Conservation (phyloP, 2,888 invertebrate species). For the Coelinius sp. region DNA sequence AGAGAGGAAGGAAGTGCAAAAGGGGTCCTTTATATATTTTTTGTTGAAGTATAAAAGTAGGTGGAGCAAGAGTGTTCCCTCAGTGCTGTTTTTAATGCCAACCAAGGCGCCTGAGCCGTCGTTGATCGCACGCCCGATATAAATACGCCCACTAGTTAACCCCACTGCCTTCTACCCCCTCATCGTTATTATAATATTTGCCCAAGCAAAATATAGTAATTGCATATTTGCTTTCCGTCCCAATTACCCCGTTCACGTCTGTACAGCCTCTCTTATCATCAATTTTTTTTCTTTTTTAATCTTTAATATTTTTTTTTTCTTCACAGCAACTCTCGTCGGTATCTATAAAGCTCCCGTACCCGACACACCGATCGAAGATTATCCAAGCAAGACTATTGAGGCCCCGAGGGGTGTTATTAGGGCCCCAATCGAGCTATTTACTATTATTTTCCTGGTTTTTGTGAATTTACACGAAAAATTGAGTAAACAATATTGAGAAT, state of each 20-base stretch:
- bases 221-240: constrained; percentile 62
- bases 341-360: constrained; percentile 17
- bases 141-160: constrained; percentile 53
- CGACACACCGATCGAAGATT: constrained; percentile 14
- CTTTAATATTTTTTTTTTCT: background rate
- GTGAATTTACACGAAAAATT: background rate
- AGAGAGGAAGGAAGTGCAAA: constrained; percentile 24
- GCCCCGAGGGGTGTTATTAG: background rate
- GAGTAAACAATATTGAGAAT: too few relatives aligned
- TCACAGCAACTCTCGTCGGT: background rate
- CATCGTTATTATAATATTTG: constrained; percentile 67
- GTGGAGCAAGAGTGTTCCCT: background rate
- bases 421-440: background rate
- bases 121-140: constrained; percentile 62
- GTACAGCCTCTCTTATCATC: constrained; percentile 3
- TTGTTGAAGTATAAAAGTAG: background rate
- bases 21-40: background rate
- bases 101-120: constrained; percentile 47
- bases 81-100: constrained; percentile 55
- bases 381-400: background rate
- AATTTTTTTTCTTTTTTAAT: background rate
- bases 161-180: constrained; percentile 43
- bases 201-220: constrained; percentile 64
- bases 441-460: background rate
- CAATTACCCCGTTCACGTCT: constrained; percentile 55